Percentiles rank a stretch among this genome's conserved stretches.
Conservation (phyloP, 2,888 invertebrate genomes). For the Ormia ochracea region DNA sequence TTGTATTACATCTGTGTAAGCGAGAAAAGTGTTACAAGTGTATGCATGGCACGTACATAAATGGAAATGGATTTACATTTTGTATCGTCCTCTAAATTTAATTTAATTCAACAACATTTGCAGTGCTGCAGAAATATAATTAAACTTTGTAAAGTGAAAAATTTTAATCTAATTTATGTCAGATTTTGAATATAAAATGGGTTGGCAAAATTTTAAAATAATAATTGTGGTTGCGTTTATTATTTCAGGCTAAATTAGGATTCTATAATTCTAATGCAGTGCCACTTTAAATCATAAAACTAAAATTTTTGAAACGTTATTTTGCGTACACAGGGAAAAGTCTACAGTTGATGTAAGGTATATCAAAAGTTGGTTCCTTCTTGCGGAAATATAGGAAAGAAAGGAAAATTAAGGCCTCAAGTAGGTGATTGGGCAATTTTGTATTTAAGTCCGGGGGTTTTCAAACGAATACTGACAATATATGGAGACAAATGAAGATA, state of each 20-base stretch:
- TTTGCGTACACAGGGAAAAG: no score
- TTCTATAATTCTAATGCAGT: neutral
- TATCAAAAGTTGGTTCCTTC: no score
- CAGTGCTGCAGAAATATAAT: conserved; percentile 46
- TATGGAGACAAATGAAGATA: no score
- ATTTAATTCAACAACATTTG: conserved; percentile 43
- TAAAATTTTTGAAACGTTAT: no score
- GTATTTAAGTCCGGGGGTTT: no score
- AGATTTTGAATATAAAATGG: conserved; percentile 24
- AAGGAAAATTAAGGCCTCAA: no score
- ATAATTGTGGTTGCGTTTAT: neutral
- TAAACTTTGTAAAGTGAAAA: conserved; percentile 47
- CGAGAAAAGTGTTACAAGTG: conserved; percentile 27
- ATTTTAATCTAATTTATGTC: conserved; percentile 28
- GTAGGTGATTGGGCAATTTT: no score
- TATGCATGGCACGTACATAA: conserved; percentile 56
- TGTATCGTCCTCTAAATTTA: conserved; percentile 36
- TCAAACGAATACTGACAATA: no score
- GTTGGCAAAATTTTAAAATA: neutral
- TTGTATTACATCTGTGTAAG: conserved; percentile 18
- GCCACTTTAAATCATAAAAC: neutral
- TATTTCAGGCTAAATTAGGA: neutral
- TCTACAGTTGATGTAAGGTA: no score
- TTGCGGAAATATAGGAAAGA: no score
- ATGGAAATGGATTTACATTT: conserved; percentile 47